A percentile compares a stretch with the other conserved stretches of the same genome.
phyloP scores from a whole-genome alignment of 2,113 vertebrate species.

The Cyprinodon variegatus region DNA sequence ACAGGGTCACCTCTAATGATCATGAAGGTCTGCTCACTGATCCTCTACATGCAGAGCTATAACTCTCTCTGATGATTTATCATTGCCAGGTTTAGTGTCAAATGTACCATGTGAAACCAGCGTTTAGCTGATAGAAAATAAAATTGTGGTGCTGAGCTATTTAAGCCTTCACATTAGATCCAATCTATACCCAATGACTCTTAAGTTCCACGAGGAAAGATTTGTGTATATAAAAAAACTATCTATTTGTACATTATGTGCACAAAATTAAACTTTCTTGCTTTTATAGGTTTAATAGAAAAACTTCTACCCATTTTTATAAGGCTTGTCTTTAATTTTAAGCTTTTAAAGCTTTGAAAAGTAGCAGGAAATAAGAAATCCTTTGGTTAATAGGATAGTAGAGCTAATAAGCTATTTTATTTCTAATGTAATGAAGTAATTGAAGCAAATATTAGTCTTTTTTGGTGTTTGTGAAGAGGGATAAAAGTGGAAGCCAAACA shows the following conservation, averaged over 20 bases:
- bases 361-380: not conserved
- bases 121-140: not conserved
- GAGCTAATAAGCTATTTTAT: not conserved
- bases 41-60: not conserved
- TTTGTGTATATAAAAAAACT: no score
- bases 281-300: not conserved
- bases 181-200: no score
- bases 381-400: not conserved
- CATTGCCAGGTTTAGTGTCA: not conserved
- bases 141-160: not conserved
- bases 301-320: not conserved
- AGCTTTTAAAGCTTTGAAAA: no score
- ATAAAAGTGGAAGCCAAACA: constrained; percentile 27
- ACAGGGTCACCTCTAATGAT: not conserved
- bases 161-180: not conserved
- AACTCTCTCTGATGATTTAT: not conserved
- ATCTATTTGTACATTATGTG: not conserved
- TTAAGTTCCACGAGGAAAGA: no score
- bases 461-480: not conserved
- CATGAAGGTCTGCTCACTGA: not conserved
- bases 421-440: not conserved
- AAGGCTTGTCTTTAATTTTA: no score
- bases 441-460: constrained; percentile 18
- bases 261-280: not conserved
- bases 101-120: not conserved